A percentile compares a stretch with the other conserved stretches of the same genome.
These are phyloP conservation scores for Diarsia rubi DNA, from an alignment of 2,888 invertebrate genomes.

Conservation along the genomic window DNA sequence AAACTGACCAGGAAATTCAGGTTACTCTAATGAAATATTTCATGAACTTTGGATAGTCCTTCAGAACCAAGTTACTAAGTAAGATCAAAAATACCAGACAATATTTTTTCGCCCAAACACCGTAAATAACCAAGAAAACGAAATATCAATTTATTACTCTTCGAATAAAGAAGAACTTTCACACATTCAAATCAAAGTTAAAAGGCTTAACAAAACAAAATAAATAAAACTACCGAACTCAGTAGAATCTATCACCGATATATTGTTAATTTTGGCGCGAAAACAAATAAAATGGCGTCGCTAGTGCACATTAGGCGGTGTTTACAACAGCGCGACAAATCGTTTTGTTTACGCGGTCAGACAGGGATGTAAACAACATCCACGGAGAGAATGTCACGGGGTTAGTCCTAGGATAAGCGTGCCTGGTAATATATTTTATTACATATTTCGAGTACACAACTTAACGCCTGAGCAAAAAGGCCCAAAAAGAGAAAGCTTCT, in stretches of 20 bases:
- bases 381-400: conserved; percentile 41
- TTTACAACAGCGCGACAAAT: conserved; percentile 74
- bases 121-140: conserved; percentile 14
- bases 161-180: conserved; percentile 56
- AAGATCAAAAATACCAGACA: background rate
- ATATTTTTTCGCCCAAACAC: background rate
- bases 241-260: conserved; percentile 57
- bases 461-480: background rate
- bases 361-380: conserved; percentile 62
- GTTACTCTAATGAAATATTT: background rate
- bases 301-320: conserved; percentile 67
- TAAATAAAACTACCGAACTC: conserved; percentile 42
- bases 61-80: background rate
- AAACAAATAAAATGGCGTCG: conserved; percentile 66
- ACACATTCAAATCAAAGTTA: conserved; percentile 21
- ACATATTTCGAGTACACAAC: background rate
- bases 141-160: conserved; percentile 30
- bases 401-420: conserved; percentile 51
- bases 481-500: background rate
- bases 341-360: conserved; percentile 73
- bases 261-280: conserved; percentile 58
- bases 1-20: background rate
- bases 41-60: background rate
- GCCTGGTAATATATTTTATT: conserved; percentile 43
- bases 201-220: conserved; percentile 55